These are phyloP conservation scores for Cavia aperea DNA, from an alignment of 2,113 vertebrate species.

Conservation along the genomic window DNA sequence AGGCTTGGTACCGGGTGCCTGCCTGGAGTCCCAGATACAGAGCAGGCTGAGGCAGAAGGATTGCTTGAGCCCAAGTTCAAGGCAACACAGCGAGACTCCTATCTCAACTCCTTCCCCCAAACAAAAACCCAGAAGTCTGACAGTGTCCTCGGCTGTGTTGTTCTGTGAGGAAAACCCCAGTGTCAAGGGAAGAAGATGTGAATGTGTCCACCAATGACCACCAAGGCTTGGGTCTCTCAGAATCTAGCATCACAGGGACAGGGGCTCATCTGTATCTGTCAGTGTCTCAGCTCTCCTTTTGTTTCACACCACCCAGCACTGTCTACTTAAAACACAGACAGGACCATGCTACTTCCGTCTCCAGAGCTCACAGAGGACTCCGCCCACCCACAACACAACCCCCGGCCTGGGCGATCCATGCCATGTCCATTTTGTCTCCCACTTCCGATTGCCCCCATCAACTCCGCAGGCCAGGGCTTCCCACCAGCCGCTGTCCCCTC, in stretches of 20 bases:
- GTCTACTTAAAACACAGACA: neutral
- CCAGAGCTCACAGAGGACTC: neutral
- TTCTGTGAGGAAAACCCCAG: neutral
- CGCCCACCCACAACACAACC: neutral
- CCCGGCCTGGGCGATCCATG: neutral
- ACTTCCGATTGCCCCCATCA: fast-evolving
- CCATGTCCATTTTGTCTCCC: neutral
- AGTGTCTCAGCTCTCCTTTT: neutral
- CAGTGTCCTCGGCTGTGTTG: neutral
- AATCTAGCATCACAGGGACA: neutral
- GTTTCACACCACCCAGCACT: neutral
- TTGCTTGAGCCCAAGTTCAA: neutral
- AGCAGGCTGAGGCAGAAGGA: neutral
- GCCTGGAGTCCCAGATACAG: neutral
- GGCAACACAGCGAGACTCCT: neutral
- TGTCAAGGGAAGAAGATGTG: neutral
- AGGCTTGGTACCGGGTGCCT: neutral
- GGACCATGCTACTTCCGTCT: neutral
- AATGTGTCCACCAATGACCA: too few species aligned
- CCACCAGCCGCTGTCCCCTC: neutral
- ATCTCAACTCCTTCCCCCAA: neutral
- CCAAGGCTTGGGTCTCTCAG: neutral
- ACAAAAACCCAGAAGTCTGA: neutral
- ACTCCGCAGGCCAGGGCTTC: neutral
- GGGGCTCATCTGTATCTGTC: neutral